These are phyloP conservation scores for Diplodus sargus DNA, from an alignment of 2,797 vertebrate genomes.

Conservation along the genomic window DNA sequence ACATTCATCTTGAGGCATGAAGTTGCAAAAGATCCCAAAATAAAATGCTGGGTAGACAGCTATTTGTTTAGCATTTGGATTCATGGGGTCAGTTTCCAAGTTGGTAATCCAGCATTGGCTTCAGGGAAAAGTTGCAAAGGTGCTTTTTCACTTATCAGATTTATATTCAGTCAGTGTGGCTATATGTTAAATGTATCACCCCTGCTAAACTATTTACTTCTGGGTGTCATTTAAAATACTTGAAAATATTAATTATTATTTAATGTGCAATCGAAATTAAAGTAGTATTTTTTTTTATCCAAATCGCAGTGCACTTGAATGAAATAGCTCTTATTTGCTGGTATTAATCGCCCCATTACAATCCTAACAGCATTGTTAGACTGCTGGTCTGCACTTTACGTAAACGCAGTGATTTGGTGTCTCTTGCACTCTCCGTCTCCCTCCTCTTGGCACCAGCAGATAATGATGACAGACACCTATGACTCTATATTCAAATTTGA, in stretches of 20 bases:
- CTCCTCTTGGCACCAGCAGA: constrained; percentile 4
- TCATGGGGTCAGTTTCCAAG: background rate
- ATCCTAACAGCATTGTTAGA: background rate
- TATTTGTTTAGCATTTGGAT: background rate
- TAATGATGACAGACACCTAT: constrained; percentile 18
- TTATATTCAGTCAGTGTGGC: background rate
- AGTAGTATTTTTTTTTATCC: background rate
- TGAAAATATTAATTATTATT: too few species aligned
- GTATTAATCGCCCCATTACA: background rate
- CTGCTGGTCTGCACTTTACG: too few species aligned
- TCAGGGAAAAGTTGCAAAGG: background rate
- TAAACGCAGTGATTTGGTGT: background rate
- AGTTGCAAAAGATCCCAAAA: too few species aligned
- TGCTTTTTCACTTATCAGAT: background rate
- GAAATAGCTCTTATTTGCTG: background rate
- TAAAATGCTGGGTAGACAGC: too few species aligned
- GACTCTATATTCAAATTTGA: constrained; percentile 27
- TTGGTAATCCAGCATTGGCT: background rate
- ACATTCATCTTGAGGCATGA: too few species aligned
- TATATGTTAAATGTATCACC: background rate
- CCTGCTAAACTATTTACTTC: background rate
- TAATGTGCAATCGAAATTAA: background rate
- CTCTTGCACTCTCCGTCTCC: background rate
- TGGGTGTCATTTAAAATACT: too few species aligned
- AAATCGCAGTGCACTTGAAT: background rate